Evolutionary conservation across 2,888 invertebrate genomes (phyloP).

Genomic region (Nesidiocoris tenuis): DNA sequence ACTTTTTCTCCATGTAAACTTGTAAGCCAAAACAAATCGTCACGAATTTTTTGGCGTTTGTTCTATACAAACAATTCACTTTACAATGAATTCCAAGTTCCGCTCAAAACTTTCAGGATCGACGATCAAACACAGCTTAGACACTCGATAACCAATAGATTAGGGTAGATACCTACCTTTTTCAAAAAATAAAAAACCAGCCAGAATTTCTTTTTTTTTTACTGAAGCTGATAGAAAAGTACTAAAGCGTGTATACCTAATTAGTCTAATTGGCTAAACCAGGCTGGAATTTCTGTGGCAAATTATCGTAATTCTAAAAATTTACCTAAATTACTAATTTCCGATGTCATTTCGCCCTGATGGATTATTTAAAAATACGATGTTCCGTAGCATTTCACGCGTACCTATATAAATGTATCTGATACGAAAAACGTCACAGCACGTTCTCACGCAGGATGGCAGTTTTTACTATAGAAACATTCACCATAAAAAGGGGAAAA

Average conservation of each 20-base stretch:
- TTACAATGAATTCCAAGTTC: too few relatives aligned
- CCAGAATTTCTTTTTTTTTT: too few relatives aligned
- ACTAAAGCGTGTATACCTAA: background rate
- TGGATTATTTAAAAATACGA: background rate
- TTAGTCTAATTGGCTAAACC: background rate
- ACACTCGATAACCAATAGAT: too few relatives aligned
- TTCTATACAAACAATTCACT: too few relatives aligned
- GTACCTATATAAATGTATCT: background rate
- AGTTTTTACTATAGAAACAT: background rate
- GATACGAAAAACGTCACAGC: background rate
- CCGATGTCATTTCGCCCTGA: background rate
- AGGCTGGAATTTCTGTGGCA: background rate
- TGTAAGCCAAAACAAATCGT: too few relatives aligned
- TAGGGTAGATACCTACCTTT: too few relatives aligned
- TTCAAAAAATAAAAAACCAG: too few relatives aligned
- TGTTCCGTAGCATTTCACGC: background rate
- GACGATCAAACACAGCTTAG: too few relatives aligned
- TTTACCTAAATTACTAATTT: background rate
- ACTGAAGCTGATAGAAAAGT: background rate
- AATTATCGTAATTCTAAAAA: background rate
- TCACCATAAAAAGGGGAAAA: background rate
- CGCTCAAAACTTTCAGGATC: too few relatives aligned
- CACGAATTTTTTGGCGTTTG: too few relatives aligned
- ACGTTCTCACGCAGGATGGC: background rate
- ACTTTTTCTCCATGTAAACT: too few relatives aligned